A percentile compares a stretch with the other conserved stretches of the same genome.
Conservation (phyloP, 2,797 vertebrate species). For the Craterocephalus amniculus region DNA sequence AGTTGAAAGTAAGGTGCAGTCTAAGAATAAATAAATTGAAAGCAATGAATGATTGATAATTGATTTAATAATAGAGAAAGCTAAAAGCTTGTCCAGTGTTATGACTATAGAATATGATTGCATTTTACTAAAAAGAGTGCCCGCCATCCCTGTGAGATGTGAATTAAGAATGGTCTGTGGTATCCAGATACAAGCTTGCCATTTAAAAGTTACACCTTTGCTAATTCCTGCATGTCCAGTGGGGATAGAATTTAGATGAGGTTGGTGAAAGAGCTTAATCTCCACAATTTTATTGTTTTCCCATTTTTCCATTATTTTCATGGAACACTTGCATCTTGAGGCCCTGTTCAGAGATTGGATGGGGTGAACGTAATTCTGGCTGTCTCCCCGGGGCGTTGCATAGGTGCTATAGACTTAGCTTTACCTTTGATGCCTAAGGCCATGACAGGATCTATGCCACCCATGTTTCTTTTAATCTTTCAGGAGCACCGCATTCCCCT, state of each 20-base stretch:
- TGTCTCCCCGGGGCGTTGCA: slow-evolving; percentile 49
- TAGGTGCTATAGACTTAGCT: slow-evolving; percentile 65
- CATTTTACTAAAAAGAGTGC: slow-evolving; percentile 30
- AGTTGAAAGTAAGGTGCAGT: no score
- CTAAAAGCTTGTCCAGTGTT: neutral
- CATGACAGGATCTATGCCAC: slow-evolving; percentile 64
- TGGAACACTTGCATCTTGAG: slow-evolving; percentile 51
- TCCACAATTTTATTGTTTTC: slow-evolving; percentile 70
- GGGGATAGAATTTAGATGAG: slow-evolving; percentile 72
- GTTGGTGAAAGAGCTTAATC: slow-evolving; percentile 59
- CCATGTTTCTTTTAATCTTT: slow-evolving; percentile 68
- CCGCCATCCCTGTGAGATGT: slow-evolving; percentile 40
- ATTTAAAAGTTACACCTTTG: slow-evolving; percentile 66
- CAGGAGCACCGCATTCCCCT: slow-evolving; percentile 49
- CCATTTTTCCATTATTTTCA: slow-evolving; percentile 70
- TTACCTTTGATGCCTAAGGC: slow-evolving; percentile 52
- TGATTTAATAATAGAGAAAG: no score
- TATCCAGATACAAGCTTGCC: slow-evolving; percentile 56
- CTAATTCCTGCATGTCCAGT: slow-evolving; percentile 47
- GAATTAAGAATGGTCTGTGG: slow-evolving; percentile 49
- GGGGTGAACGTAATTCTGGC: slow-evolving; percentile 63
- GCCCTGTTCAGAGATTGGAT: slow-evolving; percentile 61
- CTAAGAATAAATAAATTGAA: no score
- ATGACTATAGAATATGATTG: neutral
- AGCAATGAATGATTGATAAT: no score